These are phyloP conservation scores for Agrochola litura DNA, from an alignment of 2,888 invertebrate genomes.

Conservation along the genomic window DNA sequence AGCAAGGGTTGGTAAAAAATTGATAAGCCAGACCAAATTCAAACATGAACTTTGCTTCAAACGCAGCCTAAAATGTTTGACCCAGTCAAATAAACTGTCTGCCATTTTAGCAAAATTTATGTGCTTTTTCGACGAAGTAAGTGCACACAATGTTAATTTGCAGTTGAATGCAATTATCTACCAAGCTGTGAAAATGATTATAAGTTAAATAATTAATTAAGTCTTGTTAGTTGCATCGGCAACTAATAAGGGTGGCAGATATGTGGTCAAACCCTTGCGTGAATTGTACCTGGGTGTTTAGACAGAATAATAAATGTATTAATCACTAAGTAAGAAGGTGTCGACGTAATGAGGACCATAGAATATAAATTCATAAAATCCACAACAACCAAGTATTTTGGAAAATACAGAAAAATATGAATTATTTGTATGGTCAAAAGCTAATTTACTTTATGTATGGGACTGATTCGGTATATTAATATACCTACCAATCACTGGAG, in stretches of 20 bases:
- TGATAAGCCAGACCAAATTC: slow-evolving; percentile 68
- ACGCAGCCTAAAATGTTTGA: slow-evolving; percentile 32
- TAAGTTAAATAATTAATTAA: slow-evolving; percentile 49
- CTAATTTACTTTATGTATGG: not conserved
- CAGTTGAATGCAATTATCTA: slow-evolving; percentile 20
- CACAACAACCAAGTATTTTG: not conserved
- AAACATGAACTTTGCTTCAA: slow-evolving; percentile 60
- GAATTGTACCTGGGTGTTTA: slow-evolving; percentile 34
- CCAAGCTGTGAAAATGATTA: slow-evolving; percentile 61
- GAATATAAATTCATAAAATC: slow-evolving; percentile 15
- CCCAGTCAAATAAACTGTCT: slow-evolving; percentile 11
- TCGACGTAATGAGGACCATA: not conserved
- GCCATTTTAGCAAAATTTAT: slow-evolving; percentile 35
- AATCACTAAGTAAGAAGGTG: slow-evolving; percentile 42
- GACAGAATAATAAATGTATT: slow-evolving; percentile 53
- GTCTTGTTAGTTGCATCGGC: slow-evolving; percentile 41
- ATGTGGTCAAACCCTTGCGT: slow-evolving; percentile 42
- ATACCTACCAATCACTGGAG: not conserved
- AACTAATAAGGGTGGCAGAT: slow-evolving; percentile 42
- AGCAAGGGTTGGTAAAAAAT: slow-evolving; percentile 65
- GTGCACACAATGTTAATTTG: slow-evolving; percentile 1
- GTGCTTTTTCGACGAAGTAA: slow-evolving; percentile 9
- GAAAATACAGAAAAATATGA: not conserved
- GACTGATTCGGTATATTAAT: not conserved
- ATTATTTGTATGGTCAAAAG: not conserved